phyloP scores from a whole-genome alignment of 2,888 invertebrate species.

The Ischnura elegans region DNA sequence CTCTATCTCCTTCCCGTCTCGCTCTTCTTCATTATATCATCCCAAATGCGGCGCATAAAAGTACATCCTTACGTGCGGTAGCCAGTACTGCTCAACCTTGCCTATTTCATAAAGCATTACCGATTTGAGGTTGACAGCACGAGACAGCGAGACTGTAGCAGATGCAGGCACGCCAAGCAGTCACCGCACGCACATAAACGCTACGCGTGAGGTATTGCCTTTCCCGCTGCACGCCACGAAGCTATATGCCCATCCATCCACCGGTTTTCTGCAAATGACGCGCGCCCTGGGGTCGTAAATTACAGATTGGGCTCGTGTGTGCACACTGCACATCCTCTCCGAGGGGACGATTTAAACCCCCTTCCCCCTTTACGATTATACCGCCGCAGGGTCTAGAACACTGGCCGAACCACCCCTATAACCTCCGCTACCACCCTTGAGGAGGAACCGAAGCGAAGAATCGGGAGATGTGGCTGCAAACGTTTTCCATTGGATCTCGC shows the following conservation, averaged over 20 bases:
- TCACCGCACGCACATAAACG: background rate
- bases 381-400: background rate
- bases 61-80: too few relatives aligned
- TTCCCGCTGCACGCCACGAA: background rate
- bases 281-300: background rate
- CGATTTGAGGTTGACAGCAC: too few relatives aligned
- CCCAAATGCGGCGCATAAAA: too few relatives aligned
- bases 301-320: background rate
- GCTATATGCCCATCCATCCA: background rate
- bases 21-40: too few relatives aligned
- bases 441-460: background rate
- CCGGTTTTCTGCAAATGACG: background rate
- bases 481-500: background rate
- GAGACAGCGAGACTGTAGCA: too few relatives aligned
- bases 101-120: too few relatives aligned
- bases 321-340: background rate
- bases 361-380: background rate
- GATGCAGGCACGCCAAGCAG: background rate
- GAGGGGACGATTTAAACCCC: background rate
- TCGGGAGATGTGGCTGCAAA: background rate
- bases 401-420: background rate
- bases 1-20: too few relatives aligned
- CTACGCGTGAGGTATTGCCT: background rate
- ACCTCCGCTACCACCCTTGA: background rate
- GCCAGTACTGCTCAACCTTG: too few relatives aligned